Base-by-base conservation (phyloP, 2,113 vertebrate species). In the Zapus hudsonius region DNA sequence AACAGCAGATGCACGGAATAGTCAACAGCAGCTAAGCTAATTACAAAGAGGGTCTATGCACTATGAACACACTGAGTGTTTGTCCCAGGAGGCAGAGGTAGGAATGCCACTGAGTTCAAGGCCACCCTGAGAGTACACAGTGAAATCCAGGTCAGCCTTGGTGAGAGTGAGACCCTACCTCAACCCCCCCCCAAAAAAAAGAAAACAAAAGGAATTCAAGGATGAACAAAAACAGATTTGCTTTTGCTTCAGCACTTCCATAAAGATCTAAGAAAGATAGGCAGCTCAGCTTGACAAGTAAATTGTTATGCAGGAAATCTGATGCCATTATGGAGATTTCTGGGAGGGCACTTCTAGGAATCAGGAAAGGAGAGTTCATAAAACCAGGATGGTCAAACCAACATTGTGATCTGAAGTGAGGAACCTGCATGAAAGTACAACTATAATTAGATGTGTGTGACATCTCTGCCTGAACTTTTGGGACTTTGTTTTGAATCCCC, bases 1-100 rank as follows among this genome's bases (percentile, higher is more conserved):
- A 94, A 52, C 89, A 92, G 33, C 67, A 88, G 78, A 95, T 47
- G 76, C 42, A 78, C 29, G 88, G 23, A 36, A 85, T 64, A 70
- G 78, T 4, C 8, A 90, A 61, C 2, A 67, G 70, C 83, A 79
- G 64, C 19, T 36, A 90, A 92, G 29, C 20, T 63, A 92, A 40
- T 44, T 33, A n/a, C n/a, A 19, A 81, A 84, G 61, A 87, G 55
- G 74, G 42, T 44, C 22, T 82, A 3, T 20, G 25, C 33, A 29
- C 74, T 70, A 57, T 72, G 89, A 92, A 85, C 13, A 76, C 0
- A 8, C 15, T 47, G 69, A 84, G 47, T 70, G 40, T 38, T 85
- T 70, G 47, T 59, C 9, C 72, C 47, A 17, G 64, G 23, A 52
- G 7, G 27, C 25, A 47, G 64, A 64, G 66, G 33, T 69, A n/a